Base-by-base conservation (phyloP, 2,113 vertebrate species). In the Oncorhynchus tshawytscha region DNA sequence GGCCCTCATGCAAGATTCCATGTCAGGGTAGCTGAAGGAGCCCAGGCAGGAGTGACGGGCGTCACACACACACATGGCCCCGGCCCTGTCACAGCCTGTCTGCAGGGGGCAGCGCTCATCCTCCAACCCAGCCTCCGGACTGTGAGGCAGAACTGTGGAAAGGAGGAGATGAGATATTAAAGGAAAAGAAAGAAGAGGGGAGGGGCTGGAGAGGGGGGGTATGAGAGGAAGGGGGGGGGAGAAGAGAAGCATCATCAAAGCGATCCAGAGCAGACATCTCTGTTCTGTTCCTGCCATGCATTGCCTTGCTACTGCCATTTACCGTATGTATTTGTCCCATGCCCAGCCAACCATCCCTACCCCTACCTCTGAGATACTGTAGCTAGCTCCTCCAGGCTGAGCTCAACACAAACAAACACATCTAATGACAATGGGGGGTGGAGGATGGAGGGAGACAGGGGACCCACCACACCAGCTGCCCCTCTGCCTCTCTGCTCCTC, bases 21-120 rank as follows among this genome's bases (percentile, higher is more conserved):
- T 91, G 84, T 93, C 84, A 1, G 90, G 83, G 82, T 84, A 93
- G 59, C 79, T 73, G 74, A 93, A 94, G 3, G 88, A 90, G 73
- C 77, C 80, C 74, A 92, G 72, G 80, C 93, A 94, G 66, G 93
- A 90, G 82, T 84, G 91, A 60, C 83, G 90, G 73, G 90, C 88
- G 22, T 91, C 92, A 22, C 94, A 94, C 78, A 92, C 84, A 59
- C 93, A 94, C 82, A 89, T 82, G 16, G 78, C 89, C 59, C 83
- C 89, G 1, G 86, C 86, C 76, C 70, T 87, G 77, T 93, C 88
- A 9, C 94, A 94, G 51, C 94, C 94, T 1, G 87, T 90, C 78
- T 90, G 81, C 79, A 93, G 81, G 4, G 92, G 93, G 69, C 94
- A 94, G 27, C 80, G 89, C 72, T 91, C 84, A 9, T 94, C 92